Percentiles rank a stretch among this genome's conserved stretches.
These are phyloP conservation scores for Phylloscopus whistleri DNA, from an alignment of 2,113 vertebrate genomes.

Conservation along the genomic window DNA sequence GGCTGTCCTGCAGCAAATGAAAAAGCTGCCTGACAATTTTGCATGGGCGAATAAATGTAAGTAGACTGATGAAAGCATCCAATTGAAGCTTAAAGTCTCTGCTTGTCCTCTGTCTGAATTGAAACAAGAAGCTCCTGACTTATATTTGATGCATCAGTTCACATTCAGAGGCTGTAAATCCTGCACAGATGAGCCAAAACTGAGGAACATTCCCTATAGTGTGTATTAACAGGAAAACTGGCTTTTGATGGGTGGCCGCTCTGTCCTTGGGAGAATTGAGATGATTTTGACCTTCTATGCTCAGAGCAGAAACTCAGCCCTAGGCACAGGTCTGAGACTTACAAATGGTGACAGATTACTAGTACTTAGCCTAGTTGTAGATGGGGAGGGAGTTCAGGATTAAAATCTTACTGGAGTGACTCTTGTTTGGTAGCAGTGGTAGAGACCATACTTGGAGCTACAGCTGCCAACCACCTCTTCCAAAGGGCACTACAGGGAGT, in stretches of 20 bases:
- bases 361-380: neutral
- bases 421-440: neutral
- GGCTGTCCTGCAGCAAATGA: neutral
- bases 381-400: neutral
- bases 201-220: neutral
- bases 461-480: neutral
- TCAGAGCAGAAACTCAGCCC: neutral
- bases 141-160: neutral
- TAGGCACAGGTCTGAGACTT: neutral
- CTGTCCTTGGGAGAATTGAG: neutral
- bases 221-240: neutral
- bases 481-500: accelerated
- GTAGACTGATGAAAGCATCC: neutral
- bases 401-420: neutral
- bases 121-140: neutral
- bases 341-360: neutral
- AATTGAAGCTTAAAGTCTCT: neutral
- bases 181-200: neutral
- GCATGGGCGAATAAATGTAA: neutral
- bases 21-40: neutral
- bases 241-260: neutral
- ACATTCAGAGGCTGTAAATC: neutral
- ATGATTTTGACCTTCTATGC: neutral
- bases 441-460: neutral
- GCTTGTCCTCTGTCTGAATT: neutral